Percentiles rank a stretch among this genome's conserved stretches.
phyloP scores from a whole-genome alignment of 2,113 vertebrate genomes.

The Pseudopipra pipra region DNA sequence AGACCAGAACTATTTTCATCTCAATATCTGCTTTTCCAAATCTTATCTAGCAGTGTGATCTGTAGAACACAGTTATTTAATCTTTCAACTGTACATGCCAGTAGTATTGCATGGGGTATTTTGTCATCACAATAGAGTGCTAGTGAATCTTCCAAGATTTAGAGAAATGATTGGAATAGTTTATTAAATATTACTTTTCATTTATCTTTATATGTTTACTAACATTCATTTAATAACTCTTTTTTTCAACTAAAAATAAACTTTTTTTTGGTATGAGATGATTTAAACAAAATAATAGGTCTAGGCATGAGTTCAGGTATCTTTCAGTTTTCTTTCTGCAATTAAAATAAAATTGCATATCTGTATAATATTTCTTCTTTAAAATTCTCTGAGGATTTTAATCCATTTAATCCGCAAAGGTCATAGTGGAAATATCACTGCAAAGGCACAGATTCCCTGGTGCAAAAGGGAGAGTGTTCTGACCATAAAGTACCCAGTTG shows the following conservation, averaged over 20 bases:
- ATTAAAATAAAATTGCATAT: neutral
- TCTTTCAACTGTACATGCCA: neutral
- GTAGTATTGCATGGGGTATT: constrained; percentile 15
- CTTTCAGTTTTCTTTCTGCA: neutral
- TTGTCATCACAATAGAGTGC: neutral
- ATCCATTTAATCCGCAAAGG: neutral
- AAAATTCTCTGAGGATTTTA: neutral
- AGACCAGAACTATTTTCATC: neutral
- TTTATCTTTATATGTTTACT: neutral
- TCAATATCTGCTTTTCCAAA: neutral
- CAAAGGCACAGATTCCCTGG: neutral
- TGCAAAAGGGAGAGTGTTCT: neutral
- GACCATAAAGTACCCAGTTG: neutral
- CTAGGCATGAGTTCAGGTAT: neutral
- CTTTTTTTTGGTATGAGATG: neutral
- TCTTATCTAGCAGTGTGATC: neutral
- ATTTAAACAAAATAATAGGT: neutral
- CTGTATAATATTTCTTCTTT: neutral
- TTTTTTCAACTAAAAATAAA: neutral
- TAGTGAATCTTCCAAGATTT: constrained; percentile 30
- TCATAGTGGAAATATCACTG: neutral
- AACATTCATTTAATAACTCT: neutral
- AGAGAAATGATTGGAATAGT: neutral
- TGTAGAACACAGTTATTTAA: neutral
- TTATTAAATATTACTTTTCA: neutral